Evolutionary conservation across 2,888 invertebrate genomes (phyloP).

Genomic region (Chaetogeoica ovagalla): DNA sequence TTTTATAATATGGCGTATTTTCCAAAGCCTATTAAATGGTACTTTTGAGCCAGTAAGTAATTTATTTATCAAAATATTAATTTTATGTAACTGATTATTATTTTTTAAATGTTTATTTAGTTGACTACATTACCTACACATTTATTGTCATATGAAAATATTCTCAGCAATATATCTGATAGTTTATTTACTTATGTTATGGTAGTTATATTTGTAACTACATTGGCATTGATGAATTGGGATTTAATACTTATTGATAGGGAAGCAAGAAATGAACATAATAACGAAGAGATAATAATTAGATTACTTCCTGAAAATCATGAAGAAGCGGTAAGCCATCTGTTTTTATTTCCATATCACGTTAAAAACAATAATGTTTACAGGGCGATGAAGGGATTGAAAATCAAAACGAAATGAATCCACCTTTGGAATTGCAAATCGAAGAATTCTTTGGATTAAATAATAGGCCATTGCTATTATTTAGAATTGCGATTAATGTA

Average conservation of each 20-base stretch:
- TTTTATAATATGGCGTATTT: constrained; percentile 92
- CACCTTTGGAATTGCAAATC: too few species aligned
- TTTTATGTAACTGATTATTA: not conserved
- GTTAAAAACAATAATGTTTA: too few species aligned
- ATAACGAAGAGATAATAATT: too few species aligned
- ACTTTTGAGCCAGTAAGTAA: constrained; percentile 76
- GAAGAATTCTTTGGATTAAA: constrained; percentile 63
- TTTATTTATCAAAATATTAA: not conserved
- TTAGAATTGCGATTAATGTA: constrained; percentile 99
- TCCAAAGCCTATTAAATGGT: constrained; percentile 88
- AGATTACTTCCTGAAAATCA: too few species aligned
- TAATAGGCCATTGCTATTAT: constrained; percentile 65
- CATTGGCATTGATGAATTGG: constrained; percentile 87
- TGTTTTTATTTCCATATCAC: too few species aligned
- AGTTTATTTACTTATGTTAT: constrained; percentile 91
- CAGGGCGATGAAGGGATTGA: constrained; percentile 63
- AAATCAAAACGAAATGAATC: constrained; percentile 83
- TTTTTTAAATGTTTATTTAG: constrained; percentile 57
- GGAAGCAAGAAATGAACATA: too few species aligned
- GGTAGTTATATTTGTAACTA: constrained; percentile 90
- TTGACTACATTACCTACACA: constrained; percentile 83
- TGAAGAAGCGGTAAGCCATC: too few species aligned
- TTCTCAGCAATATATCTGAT: constrained; percentile 90
- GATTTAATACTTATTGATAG: constrained; percentile 62
- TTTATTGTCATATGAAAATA: constrained; percentile 88